Percentiles rank a stretch among this genome's conserved stretches.
Conservation (phyloP, 1,140 invertebrate genomes). For the Caenorhabditis briggsae region DNA sequence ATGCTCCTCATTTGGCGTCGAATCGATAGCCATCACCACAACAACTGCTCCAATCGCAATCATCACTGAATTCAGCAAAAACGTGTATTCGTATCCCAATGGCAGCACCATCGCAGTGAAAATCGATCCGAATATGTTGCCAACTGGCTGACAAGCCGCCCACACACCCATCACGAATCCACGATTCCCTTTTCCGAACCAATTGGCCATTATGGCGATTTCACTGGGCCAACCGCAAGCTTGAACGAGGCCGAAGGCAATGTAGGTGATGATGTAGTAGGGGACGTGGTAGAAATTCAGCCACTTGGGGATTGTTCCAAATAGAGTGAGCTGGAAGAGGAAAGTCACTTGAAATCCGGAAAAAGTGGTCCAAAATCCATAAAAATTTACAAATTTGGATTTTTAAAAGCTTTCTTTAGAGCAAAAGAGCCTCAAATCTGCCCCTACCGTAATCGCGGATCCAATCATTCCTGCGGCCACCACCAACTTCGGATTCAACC, state of each 20-base stretch:
- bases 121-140: slow-evolving; percentile 80
- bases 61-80: slow-evolving; percentile 78
- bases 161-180: slow-evolving; percentile 80
- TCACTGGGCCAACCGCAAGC: slow-evolving; percentile 79
- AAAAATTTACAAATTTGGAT: too few species aligned
- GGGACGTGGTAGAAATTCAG: slow-evolving; percentile 79
- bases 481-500: slow-evolving; percentile 79
- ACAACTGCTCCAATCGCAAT: slow-evolving; percentile 78
- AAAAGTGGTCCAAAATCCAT: too few species aligned
- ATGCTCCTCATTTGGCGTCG: slow-evolving; percentile 72
- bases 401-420: too few species aligned
- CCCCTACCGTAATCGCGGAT: slow-evolving; percentile 79
- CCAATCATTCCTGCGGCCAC: slow-evolving; percentile 80
- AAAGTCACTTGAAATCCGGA: slow-evolving; percentile 31
- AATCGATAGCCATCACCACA: slow-evolving; percentile 78
- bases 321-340: slow-evolving; percentile 79
- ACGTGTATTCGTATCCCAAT: slow-evolving; percentile 80
- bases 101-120: slow-evolving; percentile 79
- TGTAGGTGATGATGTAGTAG: slow-evolving; percentile 78
- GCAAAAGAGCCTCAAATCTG: too few species aligned
- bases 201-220: slow-evolving; percentile 79
- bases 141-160: slow-evolving; percentile 80
- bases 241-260: slow-evolving; percentile 78
- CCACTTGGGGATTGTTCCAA: slow-evolving; percentile 80
- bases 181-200: slow-evolving; percentile 79